These are phyloP conservation scores for Chrysogorgia sp. DNA, from an alignment of 92 coral and sea anemone genomes.

Conservation along the genomic window DNA sequence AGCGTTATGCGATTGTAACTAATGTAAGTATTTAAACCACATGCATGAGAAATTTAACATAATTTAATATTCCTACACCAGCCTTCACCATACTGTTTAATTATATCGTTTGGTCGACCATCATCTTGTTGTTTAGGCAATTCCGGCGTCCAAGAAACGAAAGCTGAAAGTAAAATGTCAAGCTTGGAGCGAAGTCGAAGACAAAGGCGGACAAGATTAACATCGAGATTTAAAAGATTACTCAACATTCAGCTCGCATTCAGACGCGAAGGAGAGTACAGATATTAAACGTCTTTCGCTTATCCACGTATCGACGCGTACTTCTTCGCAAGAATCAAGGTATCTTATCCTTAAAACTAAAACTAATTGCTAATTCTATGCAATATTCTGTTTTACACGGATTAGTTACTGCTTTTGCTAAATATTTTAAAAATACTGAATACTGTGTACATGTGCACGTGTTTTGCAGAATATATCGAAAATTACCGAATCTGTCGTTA, in stretches of 20 bases:
- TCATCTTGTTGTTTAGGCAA: conserved; percentile 15
- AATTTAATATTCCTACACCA: background rate
- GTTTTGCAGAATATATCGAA: conserved; percentile 12
- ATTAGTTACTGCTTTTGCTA: background rate
- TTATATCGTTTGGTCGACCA: background rate
- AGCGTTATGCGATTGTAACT: conserved; percentile 93
- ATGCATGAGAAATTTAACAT: too few relatives aligned
- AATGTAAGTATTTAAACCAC: conserved; percentile 66
- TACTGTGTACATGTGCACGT: background rate
- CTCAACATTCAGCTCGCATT: conserved; percentile 5
- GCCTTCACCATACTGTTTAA: background rate
- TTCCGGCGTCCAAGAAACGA: background rate
- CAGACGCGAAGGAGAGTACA: conserved; percentile 36
- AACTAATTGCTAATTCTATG: too few relatives aligned
- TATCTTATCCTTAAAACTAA: conserved; percentile 3
- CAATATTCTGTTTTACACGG: background rate
- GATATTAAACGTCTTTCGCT: conserved; percentile 21
- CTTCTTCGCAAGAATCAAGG: conserved; percentile 3
- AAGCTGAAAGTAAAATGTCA: background rate
- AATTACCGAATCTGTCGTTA: background rate
- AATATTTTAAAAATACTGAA: background rate
- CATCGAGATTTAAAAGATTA: conserved; percentile 20
- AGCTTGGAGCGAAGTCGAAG: conserved; percentile 15
- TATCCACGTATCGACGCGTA: background rate
- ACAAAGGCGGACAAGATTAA: background rate